Evolutionary conservation across 2,113 vertebrate genomes (phyloP).

Genomic region (Pardalotus punctatus): DNA sequence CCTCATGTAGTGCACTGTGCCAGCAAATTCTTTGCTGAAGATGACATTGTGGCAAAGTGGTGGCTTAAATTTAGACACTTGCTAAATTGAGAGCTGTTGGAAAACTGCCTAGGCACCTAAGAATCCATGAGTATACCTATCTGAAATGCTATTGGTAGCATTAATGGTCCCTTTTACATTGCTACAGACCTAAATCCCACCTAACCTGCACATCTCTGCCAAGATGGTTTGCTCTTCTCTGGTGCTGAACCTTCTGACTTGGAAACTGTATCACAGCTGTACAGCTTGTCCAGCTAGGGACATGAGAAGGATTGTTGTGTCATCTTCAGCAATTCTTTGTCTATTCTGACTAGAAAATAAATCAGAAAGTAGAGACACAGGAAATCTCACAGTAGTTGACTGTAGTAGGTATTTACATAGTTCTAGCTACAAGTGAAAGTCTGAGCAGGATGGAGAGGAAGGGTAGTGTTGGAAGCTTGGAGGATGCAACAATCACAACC

Average conservation of each 20-base stretch:
- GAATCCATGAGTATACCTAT: background rate
- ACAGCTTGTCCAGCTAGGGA: background rate
- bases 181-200: background rate
- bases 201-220: background rate
- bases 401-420: background rate
- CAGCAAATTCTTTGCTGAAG: background rate
- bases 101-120: background rate
- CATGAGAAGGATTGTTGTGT: background rate
- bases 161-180: background rate
- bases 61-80: background rate
- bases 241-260: background rate
- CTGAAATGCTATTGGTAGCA: background rate
- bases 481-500: background rate
- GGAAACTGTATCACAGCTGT: background rate
- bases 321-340: background rate
- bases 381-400: background rate
- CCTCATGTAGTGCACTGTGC: fast-evolving
- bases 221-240: background rate
- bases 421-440: background rate
- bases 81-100: background rate
- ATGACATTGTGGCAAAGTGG: background rate
- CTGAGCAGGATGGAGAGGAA: background rate
- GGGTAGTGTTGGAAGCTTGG: background rate
- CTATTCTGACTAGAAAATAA: background rate
- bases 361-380: background rate